A percentile compares a stretch with the other conserved stretches of the same genome.
phyloP scores from a whole-genome alignment of 2,797 vertebrate genomes.

The Centropyge bicolor region DNA sequence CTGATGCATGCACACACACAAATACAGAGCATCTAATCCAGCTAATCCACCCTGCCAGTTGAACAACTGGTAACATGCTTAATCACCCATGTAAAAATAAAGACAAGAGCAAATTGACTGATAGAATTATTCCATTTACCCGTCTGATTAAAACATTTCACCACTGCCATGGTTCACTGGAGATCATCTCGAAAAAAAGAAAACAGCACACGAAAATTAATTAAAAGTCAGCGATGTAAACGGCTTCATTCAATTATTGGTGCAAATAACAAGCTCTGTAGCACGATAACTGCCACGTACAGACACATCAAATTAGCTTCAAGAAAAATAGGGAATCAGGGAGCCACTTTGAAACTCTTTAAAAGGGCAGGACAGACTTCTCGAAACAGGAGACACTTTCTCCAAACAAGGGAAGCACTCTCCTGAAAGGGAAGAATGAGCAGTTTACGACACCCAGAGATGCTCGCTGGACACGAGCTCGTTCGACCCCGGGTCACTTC shows the following conservation, averaged over 20 bases:
- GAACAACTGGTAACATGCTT: conserved; percentile 79
- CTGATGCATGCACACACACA: conserved; percentile 48
- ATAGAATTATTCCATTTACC: conserved; percentile 83
- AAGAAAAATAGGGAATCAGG: conserved; percentile 61
- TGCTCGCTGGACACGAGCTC: conserved; percentile 70
- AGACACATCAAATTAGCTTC: conserved; percentile 59
- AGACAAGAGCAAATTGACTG: conserved; percentile 81
- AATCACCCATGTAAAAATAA: conserved; percentile 83
- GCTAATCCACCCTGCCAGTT: conserved; percentile 76
- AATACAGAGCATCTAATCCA: conserved; percentile 74
- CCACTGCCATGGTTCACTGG: conserved; percentile 73
- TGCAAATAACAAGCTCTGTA: conserved; percentile 69
- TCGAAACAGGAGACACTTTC: conserved; percentile 74
- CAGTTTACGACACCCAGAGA: conserved; percentile 67
- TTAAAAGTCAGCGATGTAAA: conserved; percentile 79
- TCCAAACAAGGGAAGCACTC: conserved; percentile 74
- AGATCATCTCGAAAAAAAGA: conserved; percentile 65
- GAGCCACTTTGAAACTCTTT: conserved; percentile 72
- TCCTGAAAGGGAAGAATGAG: conserved; percentile 63
- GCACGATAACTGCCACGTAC: conserved; percentile 63
- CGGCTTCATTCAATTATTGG: conserved; percentile 80
- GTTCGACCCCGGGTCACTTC: conserved; percentile 68
- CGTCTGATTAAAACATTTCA: conserved; percentile 81
- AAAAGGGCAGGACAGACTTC: conserved; percentile 68
- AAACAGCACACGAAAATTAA: conserved; percentile 78